Evolutionary conservation across 2,888 invertebrate species (phyloP).

Genomic region (Macaria liturata): DNA sequence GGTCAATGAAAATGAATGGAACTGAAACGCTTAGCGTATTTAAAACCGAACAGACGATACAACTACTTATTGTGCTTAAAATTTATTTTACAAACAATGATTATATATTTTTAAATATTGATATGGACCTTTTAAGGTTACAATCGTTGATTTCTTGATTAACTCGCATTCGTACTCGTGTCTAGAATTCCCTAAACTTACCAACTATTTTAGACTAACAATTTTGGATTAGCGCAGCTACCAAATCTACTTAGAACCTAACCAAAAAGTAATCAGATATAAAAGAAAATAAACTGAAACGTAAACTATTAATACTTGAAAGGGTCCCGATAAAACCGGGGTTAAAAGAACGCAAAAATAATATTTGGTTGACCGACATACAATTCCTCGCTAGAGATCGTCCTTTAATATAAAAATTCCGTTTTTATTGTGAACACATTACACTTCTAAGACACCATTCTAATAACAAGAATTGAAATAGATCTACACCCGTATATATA

Average conservation of each 20-base stretch:
- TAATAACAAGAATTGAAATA: constrained; percentile 72
- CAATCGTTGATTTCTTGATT: constrained; percentile 67
- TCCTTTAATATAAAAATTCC: constrained; percentile 57
- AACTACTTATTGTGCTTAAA: constrained; percentile 80
- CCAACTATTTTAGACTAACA: constrained; percentile 63
- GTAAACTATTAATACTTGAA: constrained; percentile 74
- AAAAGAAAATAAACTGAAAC: constrained; percentile 55
- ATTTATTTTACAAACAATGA: constrained; percentile 72
- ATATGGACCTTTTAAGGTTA: constrained; percentile 82
- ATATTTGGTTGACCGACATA: constrained; percentile 69
- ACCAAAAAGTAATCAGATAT: constrained; percentile 23
- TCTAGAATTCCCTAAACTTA: constrained; percentile 66
- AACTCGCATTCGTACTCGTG: constrained; percentile 36
- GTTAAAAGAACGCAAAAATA: constrained; percentile 53
- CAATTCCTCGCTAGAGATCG: constrained; percentile 68
- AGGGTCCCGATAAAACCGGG: constrained; percentile 77
- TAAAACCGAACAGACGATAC: constrained; percentile 57
- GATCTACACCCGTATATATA: constrained; percentile 78
- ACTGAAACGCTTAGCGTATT: constrained; percentile 72
- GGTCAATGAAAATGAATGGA: constrained; percentile 25
- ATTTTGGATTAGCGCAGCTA: constrained; percentile 61
- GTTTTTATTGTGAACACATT: constrained; percentile 73
- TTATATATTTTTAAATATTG: constrained; percentile 81
- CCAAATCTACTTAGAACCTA: constrained; percentile 47
- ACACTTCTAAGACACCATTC: constrained; percentile 66